Conservation (phyloP, 2,113 vertebrate genomes). For the Myiagra hebetior region DNA sequence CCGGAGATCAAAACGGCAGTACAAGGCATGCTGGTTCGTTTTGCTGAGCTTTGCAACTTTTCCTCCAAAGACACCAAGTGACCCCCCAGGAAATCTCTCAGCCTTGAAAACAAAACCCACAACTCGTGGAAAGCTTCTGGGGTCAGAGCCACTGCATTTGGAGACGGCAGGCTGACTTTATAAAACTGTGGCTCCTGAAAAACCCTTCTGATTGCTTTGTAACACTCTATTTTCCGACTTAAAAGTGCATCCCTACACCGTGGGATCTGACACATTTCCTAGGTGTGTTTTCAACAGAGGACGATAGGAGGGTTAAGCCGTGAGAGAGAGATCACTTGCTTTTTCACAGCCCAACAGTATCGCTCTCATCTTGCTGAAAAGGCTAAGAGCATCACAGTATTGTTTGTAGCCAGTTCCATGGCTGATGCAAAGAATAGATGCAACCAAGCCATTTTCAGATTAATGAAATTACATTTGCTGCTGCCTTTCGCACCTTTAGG, state of each 20-base stretch:
- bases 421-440: neutral
- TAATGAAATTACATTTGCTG: neutral
- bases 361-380: neutral
- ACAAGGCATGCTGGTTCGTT: accelerated
- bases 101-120: neutral
- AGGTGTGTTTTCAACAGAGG: neutral
- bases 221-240: neutral
- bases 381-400: neutral
- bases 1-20: neutral
- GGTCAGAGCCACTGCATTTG: neutral
- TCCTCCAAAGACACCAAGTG: neutral
- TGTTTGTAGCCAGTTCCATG: neutral
- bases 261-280: neutral
- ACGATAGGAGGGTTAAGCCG: accelerated
- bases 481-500: neutral
- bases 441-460: neutral
- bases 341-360: neutral
- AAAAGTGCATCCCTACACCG: neutral
- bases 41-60: neutral
- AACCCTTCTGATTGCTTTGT: neutral
- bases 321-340: neutral
- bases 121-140: neutral
- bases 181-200: neutral
- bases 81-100: neutral
- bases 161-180: neutral